A percentile compares a stretch with the other conserved stretches of the same genome.
These are phyloP conservation scores for Petroica traversi DNA, from an alignment of 2,113 vertebrate species.

Conservation along the genomic window DNA sequence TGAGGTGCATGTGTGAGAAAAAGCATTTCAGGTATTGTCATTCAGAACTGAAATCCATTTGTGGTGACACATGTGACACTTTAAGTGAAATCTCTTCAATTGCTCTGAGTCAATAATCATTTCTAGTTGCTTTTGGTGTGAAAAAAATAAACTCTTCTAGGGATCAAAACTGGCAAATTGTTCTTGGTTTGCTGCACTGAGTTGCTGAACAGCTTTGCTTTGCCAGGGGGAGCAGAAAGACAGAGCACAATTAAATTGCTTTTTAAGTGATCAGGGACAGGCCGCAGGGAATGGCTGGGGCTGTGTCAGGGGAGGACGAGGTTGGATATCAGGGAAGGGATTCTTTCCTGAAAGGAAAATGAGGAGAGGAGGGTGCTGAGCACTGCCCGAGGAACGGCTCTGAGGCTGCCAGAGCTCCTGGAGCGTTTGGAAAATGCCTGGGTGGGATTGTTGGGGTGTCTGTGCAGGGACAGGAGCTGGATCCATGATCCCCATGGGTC, in stretches of 20 bases:
- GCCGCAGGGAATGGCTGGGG: background rate
- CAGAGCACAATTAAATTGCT: background rate
- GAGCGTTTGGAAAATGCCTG: background rate
- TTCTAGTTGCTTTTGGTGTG: background rate
- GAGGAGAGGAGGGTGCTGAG: background rate
- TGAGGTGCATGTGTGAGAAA: background rate
- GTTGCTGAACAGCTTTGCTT: background rate
- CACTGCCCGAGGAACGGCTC: background rate
- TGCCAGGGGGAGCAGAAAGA: background rate
- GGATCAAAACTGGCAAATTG: background rate
- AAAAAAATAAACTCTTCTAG: background rate
- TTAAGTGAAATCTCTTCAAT: background rate
- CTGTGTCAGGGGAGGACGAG: background rate
- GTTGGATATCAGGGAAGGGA: background rate
- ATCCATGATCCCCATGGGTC: background rate
- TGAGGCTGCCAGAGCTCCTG: background rate
- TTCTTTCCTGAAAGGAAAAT: too few relatives aligned
- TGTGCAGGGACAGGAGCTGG: fast-evolving
- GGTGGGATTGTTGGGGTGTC: background rate
- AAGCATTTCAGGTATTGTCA: background rate
- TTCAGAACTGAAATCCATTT: background rate
- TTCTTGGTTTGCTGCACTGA: background rate
- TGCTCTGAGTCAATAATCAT: background rate
- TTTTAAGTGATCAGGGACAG: background rate
- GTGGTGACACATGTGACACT: background rate